A percentile compares a stretch with the other conserved stretches of the same genome.
These are phyloP conservation scores for Erynnis tages DNA, from an alignment of 2,888 invertebrate genomes.

Conservation along the genomic window DNA sequence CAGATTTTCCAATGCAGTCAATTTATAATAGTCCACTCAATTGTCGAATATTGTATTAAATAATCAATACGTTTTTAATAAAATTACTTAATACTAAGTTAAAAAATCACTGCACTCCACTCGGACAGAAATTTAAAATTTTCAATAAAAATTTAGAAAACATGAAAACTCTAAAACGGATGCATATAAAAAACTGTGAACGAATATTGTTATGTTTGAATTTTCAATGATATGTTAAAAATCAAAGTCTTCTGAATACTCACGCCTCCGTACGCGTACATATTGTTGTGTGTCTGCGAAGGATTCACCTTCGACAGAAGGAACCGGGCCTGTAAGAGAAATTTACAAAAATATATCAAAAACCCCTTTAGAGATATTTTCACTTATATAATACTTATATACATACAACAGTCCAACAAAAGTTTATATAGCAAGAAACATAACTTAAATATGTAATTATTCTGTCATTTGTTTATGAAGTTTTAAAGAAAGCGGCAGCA, in stretches of 20 bases:
- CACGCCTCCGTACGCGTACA: conserved; percentile 97
- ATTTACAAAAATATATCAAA: neutral
- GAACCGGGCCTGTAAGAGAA: conserved; percentile 90
- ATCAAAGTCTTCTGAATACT: conserved; percentile 59
- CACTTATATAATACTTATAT: no score
- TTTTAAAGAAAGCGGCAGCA: no score
- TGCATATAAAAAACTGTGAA: neutral
- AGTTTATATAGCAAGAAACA: no score
- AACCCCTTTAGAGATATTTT: neutral
- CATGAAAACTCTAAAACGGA: neutral
- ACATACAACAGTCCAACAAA: no score
- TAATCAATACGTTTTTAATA: no score
- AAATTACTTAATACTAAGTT: no score
- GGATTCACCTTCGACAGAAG: conserved; percentile 99
- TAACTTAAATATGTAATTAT: no score
- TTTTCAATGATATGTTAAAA: neutral
- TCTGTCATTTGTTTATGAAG: no score
- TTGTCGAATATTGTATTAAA: no score
- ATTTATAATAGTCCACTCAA: no score
- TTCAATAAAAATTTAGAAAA: neutral
- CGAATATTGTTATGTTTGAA: neutral
- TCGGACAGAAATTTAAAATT: neutral
- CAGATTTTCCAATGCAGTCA: no score
- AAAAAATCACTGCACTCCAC: neutral
- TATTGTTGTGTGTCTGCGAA: conserved; percentile 99